Conservation (phyloP, 1,140 invertebrate genomes). For the Galleria mellonella region DNA sequence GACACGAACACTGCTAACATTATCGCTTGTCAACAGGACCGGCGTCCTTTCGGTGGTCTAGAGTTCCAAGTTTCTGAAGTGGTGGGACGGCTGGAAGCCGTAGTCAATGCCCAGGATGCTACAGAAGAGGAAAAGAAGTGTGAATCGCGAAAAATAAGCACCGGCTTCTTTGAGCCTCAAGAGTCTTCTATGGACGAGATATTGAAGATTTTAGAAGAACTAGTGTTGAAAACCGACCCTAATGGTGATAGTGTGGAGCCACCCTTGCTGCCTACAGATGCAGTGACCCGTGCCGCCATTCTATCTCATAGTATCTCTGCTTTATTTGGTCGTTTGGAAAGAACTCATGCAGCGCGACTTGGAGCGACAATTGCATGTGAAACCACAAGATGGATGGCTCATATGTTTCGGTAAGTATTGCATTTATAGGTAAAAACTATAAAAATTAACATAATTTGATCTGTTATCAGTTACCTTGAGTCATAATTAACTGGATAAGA, state of each 20-base stretch:
- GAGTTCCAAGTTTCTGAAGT: constrained; percentile 81
- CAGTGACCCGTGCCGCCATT: constrained; percentile 79
- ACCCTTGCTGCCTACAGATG: constrained; percentile 55
- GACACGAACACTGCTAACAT: constrained; percentile 6
- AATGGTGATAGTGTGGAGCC: constrained; percentile 55
- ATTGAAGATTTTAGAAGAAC: constrained; percentile 57
- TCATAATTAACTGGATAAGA: constrained; percentile 22
- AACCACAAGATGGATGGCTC: constrained; percentile 85
- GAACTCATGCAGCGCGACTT: constrained; percentile 80
- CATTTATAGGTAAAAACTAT: not conserved
- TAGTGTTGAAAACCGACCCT: constrained; percentile 59
- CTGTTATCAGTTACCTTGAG: constrained; percentile 23
- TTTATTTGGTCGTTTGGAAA: constrained; percentile 82
- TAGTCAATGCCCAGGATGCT: constrained; percentile 64
- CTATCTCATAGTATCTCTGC: constrained; percentile 85
- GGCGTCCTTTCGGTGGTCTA: constrained; percentile 73
- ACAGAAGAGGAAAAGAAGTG: constrained; percentile 50
- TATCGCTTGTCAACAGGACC: constrained; percentile 44
- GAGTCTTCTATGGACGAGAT: constrained; percentile 65
- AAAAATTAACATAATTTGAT: not conserved
- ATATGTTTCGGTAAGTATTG: constrained; percentile 81
- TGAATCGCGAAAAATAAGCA: constrained; percentile 53
- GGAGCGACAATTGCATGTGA: constrained; percentile 83
- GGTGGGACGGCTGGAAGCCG: constrained; percentile 78
- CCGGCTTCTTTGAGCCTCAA: constrained; percentile 60